Base-by-base conservation (phyloP, 2,888 invertebrate genomes). In the Drosophila neutralis region DNA sequence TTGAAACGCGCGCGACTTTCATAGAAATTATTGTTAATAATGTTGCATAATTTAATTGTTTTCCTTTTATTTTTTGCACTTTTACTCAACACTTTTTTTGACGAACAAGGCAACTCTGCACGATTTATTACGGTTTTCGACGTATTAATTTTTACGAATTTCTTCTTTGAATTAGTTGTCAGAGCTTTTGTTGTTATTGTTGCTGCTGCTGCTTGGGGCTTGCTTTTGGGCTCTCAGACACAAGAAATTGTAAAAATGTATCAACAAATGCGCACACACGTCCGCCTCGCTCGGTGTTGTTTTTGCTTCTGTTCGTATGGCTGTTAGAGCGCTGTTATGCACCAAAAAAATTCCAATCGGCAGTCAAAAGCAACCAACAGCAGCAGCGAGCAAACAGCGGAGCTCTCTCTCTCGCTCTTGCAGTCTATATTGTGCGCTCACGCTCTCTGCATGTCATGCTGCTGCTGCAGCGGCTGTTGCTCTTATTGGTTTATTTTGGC, bases 251-350 rank as follows among this genome's bases (percentile, higher is more conserved):
- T 71, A 62, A 56, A 79, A 56, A 66, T 68, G 27, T 76, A 57
- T 80, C 57, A 80, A 73, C 65, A 76, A 67, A 76, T 78, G 80
- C 80, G 80, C 73, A 65, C 78, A 76, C 78, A 78, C 78, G 78
- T 78, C 78, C 78, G 78, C 76, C 78, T 73, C 76, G 80, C 78
- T 78, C 78, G 78, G 69, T 76, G 73, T 78, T 78, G 78, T 73
- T 78, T 78, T 78, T 78, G 80, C 80, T 80, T 78, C 78, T 78
- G 78, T 66, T 76, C 76, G 68, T 13, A 53, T n/a, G 59, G 56
- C 78, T 78, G 80, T 78, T 78, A 78, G 58, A 72, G 51, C 71
- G 68, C 78, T 78, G 78, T 78, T 79, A 78, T 76, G 78, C 76
- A 80, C 80, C 78, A 72, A 78, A 76, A 74, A 70, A 74, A 81